Conservation (phyloP, 2,113 vertebrate species). For the Tachysurus vachellii region DNA sequence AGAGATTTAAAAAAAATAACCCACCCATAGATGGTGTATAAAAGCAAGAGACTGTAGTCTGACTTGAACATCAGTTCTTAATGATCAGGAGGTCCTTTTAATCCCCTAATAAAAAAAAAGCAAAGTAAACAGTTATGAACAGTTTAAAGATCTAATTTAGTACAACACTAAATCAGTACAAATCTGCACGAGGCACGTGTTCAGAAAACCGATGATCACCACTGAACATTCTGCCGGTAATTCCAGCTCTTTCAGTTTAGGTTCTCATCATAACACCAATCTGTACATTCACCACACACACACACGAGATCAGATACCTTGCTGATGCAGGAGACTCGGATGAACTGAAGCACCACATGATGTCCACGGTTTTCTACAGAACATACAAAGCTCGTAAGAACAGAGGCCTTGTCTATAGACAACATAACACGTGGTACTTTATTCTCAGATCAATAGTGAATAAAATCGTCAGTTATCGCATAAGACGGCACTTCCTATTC, state of each 20-base stretch:
- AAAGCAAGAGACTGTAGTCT: too few relatives aligned
- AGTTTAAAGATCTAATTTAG: not conserved
- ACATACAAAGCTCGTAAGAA: not conserved
- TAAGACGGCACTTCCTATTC: conserved; percentile 96
- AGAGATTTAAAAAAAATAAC: too few relatives aligned
- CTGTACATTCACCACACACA: too few relatives aligned
- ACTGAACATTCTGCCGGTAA: conserved; percentile 85
- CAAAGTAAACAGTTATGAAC: not conserved
- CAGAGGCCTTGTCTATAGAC: not conserved
- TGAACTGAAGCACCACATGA: not conserved
- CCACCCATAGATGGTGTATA: too few relatives aligned
- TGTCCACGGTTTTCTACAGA: not conserved
- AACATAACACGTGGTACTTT: conserved; percentile 20
- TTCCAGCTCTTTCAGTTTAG: conserved; percentile 75
- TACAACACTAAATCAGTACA: not conserved
- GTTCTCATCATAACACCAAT: conserved; percentile 50
- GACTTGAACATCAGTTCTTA: too few relatives aligned
- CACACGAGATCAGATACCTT: not conserved
- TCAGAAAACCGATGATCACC: conserved; percentile 74
- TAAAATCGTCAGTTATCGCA: conserved; percentile 88
- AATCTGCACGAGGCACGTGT: not conserved
- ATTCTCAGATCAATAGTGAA: conserved; percentile 42
- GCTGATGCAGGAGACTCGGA: too few relatives aligned
- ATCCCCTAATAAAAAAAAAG: not conserved
- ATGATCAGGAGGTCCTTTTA: not conserved